Base-by-base conservation (phyloP, 2,888 invertebrate genomes). In the Byasa hedistus region DNA sequence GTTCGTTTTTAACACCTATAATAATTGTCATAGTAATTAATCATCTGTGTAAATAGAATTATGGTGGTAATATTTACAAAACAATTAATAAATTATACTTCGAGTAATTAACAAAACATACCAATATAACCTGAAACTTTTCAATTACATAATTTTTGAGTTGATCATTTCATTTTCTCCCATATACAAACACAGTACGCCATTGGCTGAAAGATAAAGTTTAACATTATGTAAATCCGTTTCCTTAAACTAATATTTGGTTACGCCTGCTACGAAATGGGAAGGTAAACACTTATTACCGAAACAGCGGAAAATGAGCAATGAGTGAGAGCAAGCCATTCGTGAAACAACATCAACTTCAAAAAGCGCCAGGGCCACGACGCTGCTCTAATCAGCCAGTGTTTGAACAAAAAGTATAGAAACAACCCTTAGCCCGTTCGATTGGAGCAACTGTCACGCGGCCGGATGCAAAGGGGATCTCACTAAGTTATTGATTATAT, bases 401-500 rank as follows among this genome's bases (percentile, higher is more conserved):
- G 86, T 91, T 91, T 91, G 91, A 87, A 89, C 86, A 88, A 85
- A 89, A 85, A 82, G 80, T 76, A 85, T 76, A 85, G 86, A 83
- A 83, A 80, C 80, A 82, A 84, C 85, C 87, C 85, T 86, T 84
- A 81, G 83, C 76, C 72, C 72, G 75, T 84, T 83, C 87, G 88
- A 86, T 88, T 84, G 87, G 82, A 85, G 83, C 82, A 89, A 89
- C 89, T 91, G 91, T 91, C 91, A 90, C 90, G 85, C 83, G 86
- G 83, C 80, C 86, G 88, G 88, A 91, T 91, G 91, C 91, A 91
- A 91, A 91, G 91, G 91, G 91, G 91, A 91, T 91, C 89, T 88
- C 84, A 86, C 89, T 91, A 90, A 91, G 91, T 92, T 92, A 92
- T 92, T 91, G 92, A 92, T 92, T 92, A 92, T 92, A 92, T 92